Evolutionary conservation across 1,140 invertebrate genomes (phyloP).

Genomic region (Rhyacophila brunnea): DNA sequence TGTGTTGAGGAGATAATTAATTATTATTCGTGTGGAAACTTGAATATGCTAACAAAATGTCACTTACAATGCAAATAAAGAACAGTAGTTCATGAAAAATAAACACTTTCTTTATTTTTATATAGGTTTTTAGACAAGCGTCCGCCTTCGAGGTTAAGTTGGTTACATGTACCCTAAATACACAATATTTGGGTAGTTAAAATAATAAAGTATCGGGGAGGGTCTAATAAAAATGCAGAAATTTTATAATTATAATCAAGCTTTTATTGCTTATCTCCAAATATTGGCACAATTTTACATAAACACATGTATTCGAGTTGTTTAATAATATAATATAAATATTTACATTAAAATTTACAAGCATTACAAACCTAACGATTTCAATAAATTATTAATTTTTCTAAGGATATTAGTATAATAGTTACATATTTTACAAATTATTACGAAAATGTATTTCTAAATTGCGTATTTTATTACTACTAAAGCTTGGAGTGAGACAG

Average conservation of each 20-base stretch:
- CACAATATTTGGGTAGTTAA: no score
- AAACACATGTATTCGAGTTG: constrained; percentile 9
- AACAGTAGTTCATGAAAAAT: no score
- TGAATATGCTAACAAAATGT: no score
- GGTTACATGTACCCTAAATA: no score
- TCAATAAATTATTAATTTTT: constrained; percentile 1
- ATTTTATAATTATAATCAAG: neutral
- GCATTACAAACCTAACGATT: neutral
- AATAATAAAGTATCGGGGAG: no score
- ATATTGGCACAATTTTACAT: constrained; percentile 15
- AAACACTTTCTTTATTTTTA: no score
- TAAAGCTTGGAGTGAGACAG: neutral
- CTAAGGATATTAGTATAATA: neutral
- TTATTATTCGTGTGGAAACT: no score
- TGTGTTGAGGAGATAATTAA: no score
- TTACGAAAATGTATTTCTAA: neutral
- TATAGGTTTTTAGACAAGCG: no score
- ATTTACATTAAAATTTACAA: constrained; percentile 2
- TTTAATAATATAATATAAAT: neutral
- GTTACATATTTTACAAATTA: no score
- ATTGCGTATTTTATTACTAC: neutral
- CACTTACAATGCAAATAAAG: no score
- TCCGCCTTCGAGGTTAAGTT: no score
- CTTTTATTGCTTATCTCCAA: constrained; percentile 15
- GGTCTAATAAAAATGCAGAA: neutral